phyloP scores from a whole-genome alignment of 2,113 vertebrate species.

The Poicephalus meyeri region DNA sequence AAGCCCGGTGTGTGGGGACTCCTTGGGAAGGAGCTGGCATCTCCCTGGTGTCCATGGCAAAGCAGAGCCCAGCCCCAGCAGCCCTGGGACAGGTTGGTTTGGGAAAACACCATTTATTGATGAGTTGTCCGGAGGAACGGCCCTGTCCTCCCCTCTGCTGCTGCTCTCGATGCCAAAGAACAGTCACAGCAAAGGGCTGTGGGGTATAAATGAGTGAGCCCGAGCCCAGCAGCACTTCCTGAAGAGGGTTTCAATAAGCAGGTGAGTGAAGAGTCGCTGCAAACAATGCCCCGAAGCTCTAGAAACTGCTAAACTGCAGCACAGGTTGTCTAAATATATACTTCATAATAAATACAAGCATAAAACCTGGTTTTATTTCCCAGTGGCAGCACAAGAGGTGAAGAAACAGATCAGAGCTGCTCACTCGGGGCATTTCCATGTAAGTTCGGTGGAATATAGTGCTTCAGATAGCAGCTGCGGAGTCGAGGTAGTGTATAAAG shows the following conservation, averaged over 20 bases:
- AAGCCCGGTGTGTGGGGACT: rapidly evolving
- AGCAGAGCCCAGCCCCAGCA: background rate
- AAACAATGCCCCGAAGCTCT: background rate
- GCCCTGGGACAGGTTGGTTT: background rate
- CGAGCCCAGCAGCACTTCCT: background rate
- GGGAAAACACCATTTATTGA: background rate
- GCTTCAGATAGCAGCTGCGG: background rate
- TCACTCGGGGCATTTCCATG: background rate
- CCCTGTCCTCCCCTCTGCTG: background rate
- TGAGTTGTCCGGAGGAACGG: rapidly evolving
- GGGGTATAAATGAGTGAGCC: rapidly evolving
- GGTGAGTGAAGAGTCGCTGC: background rate
- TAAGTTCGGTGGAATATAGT: background rate
- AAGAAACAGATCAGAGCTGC: background rate
- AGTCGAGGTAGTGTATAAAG: background rate
- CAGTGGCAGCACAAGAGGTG: background rate
- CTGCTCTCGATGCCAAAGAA: background rate
- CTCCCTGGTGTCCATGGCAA: background rate
- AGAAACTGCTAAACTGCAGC: background rate
- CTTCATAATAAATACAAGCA: conserved; percentile 28
- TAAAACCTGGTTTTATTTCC: conserved; percentile 24
- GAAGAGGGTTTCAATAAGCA: background rate
- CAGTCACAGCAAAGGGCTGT: background rate
- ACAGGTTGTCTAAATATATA: background rate
- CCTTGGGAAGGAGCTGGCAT: background rate